These are phyloP conservation scores for Dunckerocampus dactyliophorus DNA, from an alignment of 2,113 vertebrate genomes.

Conservation along the genomic window DNA sequence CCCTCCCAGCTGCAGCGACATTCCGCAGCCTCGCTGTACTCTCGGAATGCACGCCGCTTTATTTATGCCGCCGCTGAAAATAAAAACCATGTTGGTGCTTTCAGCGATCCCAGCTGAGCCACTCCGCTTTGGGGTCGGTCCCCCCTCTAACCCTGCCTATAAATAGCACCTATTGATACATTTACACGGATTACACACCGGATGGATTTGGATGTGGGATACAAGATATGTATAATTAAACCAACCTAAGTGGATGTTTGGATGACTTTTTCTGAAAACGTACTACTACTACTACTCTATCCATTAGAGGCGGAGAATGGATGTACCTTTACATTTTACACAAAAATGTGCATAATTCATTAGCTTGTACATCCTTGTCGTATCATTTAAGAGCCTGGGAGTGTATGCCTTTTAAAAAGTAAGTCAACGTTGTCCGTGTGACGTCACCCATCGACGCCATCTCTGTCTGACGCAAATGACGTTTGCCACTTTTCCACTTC, in stretches of 20 bases:
- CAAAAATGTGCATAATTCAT: constrained; percentile 39
- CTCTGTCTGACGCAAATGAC: too few species aligned
- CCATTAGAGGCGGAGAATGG: constrained; percentile 32
- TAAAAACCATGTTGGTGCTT: constrained; percentile 52
- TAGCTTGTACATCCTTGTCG: constrained; percentile 4
- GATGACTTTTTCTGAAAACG: constrained; percentile 20
- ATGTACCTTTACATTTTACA: constrained; percentile 24
- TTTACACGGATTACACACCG: constrained; percentile 35
- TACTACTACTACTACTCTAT: constrained; percentile 21
- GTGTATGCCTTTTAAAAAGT: not conserved
- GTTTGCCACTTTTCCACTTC: too few species aligned
- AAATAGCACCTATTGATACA: constrained; percentile 60
- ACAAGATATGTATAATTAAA: constrained; percentile 72
- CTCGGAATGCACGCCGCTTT: constrained; percentile 49
- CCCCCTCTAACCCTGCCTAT: constrained; percentile 23
- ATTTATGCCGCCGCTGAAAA: constrained; percentile 61
- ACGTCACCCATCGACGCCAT: not conserved
- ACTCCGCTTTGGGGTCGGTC: constrained; percentile 23
- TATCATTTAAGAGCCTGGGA: not conserved
- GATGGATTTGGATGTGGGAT: constrained; percentile 52
- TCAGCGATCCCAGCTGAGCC: constrained; percentile 50
- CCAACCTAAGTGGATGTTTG: constrained; percentile 57
- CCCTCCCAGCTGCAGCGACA: constrained; percentile 60
- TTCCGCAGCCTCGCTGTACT: constrained; percentile 33
- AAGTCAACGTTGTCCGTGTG: not conserved